These are phyloP conservation scores for Prionailurus bengalensis DNA, from an alignment of 2,113 vertebrate species.

Conservation along the genomic window DNA sequence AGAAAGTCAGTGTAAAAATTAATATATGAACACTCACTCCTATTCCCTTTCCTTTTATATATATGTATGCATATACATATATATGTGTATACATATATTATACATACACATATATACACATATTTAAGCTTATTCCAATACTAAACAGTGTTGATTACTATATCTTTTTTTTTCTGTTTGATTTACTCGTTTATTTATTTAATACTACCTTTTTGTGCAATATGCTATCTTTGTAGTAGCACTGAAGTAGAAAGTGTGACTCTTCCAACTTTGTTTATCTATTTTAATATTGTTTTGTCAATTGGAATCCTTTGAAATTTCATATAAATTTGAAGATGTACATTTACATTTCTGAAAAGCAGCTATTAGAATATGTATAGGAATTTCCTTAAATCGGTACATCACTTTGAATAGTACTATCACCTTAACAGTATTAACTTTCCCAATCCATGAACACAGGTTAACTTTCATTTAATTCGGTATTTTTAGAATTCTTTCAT, in stretches of 20 bases:
- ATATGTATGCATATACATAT: not conserved
- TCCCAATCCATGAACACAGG: not conserved
- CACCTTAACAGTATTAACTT: not conserved
- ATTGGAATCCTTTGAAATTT: not conserved
- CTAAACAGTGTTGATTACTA: not conserved
- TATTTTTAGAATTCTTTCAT: not conserved
- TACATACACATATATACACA: not conserved
- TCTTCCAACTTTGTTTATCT: not conserved
- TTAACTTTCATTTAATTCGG: not conserved
- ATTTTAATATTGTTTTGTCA: not conserved
- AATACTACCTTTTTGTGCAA: not conserved
- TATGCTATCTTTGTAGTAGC: not conserved
- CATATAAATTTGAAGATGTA: not conserved
- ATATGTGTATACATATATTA: not conserved
- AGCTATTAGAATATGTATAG: not conserved
- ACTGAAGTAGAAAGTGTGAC: not conserved
- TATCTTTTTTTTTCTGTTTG: not conserved
- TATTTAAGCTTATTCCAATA: not conserved
- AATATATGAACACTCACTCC: not conserved
- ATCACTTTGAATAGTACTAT: not conserved
- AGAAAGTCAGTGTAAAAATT: not conserved
- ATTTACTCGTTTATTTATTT: not conserved
- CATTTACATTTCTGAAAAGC: not conserved
- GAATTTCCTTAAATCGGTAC: not conserved
- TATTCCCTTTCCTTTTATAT: not conserved